Evolutionary conservation across 1,140 invertebrate genomes (phyloP).

Genomic region (Trichonephila inaurata): DNA sequence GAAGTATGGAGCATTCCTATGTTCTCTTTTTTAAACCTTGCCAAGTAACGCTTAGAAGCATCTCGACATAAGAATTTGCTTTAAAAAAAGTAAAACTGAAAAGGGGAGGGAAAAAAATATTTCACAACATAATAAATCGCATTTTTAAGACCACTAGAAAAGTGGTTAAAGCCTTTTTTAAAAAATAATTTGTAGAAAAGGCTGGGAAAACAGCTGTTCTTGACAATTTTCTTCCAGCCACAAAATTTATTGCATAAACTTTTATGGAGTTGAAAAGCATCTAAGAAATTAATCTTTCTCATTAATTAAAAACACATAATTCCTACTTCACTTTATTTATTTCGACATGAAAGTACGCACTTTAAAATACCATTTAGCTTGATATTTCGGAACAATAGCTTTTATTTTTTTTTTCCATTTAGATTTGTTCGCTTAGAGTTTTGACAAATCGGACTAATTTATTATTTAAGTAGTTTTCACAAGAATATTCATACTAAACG

Average conservation of each 20-base stretch:
- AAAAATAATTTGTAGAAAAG: neutral
- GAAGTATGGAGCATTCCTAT: no score
- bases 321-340: neutral
- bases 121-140: neutral
- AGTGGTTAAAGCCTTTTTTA: neutral
- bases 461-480: neutral
- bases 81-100: neutral
- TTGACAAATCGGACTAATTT: neutral
- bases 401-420: neutral
- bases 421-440: neutral
- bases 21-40: no score
- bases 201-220: neutral
- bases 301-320: neutral
- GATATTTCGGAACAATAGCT: no score
- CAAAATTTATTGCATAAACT: neutral
- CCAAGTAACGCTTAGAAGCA: neutral
- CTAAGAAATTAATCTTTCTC: neutral
- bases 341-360: neutral
- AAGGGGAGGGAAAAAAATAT: neutral
- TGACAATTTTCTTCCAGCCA: conserved; percentile 14
- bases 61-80: neutral
- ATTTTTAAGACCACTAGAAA: neutral
- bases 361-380: neutral
- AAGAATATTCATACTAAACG: neutral
- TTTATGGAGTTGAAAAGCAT: conserved; percentile 8